A percentile compares a stretch with the other conserved stretches of the same genome.
Evolutionary conservation across 2,888 invertebrate genomes (phyloP).

Genomic region (Ashinkailepas kermadecensis): DNA sequence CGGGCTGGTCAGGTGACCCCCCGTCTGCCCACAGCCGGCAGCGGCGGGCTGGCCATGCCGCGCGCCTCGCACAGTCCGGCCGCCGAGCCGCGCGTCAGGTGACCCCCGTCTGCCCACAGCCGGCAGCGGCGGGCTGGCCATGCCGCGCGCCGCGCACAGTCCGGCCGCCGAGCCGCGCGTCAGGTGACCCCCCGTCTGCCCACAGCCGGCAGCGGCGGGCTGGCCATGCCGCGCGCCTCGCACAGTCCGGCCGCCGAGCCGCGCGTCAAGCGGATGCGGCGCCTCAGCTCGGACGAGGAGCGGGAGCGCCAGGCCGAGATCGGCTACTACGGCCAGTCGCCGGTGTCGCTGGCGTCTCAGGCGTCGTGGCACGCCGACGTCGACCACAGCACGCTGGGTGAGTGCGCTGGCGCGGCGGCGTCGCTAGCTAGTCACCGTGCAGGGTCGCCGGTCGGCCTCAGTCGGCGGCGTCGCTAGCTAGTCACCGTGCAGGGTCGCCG

Average conservation of each 20-base stretch:
- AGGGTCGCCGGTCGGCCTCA: slow-evolving; percentile 25
- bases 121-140: too few species aligned
- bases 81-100: slow-evolving; percentile 42
- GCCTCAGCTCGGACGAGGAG: slow-evolving; percentile 47
- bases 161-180: slow-evolving; percentile 41
- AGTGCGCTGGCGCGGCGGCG: slow-evolving; percentile 4
- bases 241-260: slow-evolving; percentile 40
- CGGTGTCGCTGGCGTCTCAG: slow-evolving; percentile 46
- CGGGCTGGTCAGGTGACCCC: background rate
- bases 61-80: slow-evolving; percentile 22
- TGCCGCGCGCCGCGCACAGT: slow-evolving; percentile 13
- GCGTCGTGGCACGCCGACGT: slow-evolving; percentile 50
- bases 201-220: background rate
- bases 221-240: slow-evolving; percentile 18
- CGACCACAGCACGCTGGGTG: slow-evolving; percentile 43
- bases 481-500: background rate
- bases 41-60: background rate
- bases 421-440: background rate
- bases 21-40: background rate
- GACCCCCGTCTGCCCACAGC: background rate
- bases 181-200: background rate
- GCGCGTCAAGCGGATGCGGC: slow-evolving; percentile 48
- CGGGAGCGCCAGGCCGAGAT: slow-evolving; percentile 39
- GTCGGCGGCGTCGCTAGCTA: background rate
- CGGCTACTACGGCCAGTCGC: slow-evolving; percentile 49